A percentile compares a stretch with the other conserved stretches of the same genome.
Conservation (phyloP, 2,113 vertebrate species). For the Phaethornis superciliosus region DNA sequence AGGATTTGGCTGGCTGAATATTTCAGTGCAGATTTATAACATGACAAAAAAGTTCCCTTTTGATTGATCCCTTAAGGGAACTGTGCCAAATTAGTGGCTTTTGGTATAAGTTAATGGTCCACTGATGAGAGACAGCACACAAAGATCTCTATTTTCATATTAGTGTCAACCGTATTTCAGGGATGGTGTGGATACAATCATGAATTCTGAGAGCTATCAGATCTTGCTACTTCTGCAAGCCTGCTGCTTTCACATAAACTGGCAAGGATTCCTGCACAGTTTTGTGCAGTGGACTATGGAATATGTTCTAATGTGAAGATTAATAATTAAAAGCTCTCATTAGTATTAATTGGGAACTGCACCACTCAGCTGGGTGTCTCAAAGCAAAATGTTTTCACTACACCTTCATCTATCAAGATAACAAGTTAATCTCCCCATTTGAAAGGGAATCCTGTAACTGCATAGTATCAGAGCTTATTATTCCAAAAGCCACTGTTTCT, state of each 20-base stretch:
- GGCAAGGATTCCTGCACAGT: neutral
- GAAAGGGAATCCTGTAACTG: neutral
- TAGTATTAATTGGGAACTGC: neutral
- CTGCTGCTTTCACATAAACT: neutral
- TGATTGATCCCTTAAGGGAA: neutral
- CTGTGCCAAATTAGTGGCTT: neutral
- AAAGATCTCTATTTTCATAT: neutral
- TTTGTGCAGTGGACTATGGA: neutral
- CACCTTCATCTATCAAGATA: neutral
- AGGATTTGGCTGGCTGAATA: conserved; percentile 36
- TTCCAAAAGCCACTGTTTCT: neutral
- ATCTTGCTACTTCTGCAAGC: neutral
- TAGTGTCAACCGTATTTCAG: neutral
- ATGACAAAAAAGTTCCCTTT: neutral
- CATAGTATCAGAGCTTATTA: neutral
- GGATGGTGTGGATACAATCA: neutral
- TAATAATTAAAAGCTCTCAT: neutral
- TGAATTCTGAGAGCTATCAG: neutral
- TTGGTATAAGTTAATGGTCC: neutral
- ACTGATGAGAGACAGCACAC: neutral
- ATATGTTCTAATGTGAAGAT: neutral
- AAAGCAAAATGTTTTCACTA: neutral
- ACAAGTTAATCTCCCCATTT: neutral
- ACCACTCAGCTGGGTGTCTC: neutral
- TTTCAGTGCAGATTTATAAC: conserved; percentile 18